Evolutionary conservation across 1,140 invertebrate species (phyloP).

Genomic region (Drosophila ananassae): DNA sequence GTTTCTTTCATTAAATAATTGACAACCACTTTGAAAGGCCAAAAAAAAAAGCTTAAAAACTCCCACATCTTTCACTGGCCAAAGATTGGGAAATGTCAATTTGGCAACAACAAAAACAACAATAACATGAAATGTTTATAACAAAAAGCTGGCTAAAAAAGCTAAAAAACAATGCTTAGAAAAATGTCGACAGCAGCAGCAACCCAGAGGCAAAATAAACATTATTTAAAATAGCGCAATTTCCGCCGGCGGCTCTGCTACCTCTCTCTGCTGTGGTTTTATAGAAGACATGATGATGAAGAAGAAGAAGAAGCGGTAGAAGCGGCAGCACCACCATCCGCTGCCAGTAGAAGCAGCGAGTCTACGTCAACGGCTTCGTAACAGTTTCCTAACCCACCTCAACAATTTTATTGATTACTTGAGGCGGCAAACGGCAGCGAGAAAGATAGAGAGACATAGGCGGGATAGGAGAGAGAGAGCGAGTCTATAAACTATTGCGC

Average conservation of each 20-base stretch:
- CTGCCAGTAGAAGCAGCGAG: not conserved
- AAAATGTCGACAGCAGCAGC: conserved; percentile 18
- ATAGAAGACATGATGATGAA: conserved; percentile 36
- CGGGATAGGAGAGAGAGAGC: not conserved
- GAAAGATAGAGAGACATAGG: conserved; percentile 24
- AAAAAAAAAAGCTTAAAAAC: conserved; percentile 3
- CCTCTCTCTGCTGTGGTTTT: conserved; percentile 17
- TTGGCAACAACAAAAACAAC: conserved; percentile 59
- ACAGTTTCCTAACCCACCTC: conserved; percentile 84
- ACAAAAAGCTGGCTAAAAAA: conserved; percentile 38
- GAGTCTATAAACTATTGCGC: conserved; percentile 65
- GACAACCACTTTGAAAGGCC: not conserved
- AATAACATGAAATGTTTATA: conserved; percentile 67
- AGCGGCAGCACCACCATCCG: conserved; percentile 1
- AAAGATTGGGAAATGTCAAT: conserved; percentile 75
- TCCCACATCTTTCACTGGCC: conserved; percentile 56
- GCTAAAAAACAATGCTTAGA: conserved; percentile 26
- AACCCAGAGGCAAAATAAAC: conserved; percentile 67
- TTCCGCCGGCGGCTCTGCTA: conserved; percentile 63
- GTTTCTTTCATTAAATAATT: not conserved
- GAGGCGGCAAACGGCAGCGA: conserved; percentile 68
- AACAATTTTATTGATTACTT: conserved; percentile 84
- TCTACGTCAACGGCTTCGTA: conserved; percentile 73
- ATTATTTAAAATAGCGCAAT: conserved; percentile 84
- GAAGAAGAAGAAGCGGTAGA: conserved; percentile 19